Base-by-base conservation (phyloP, 2,113 vertebrate species). In the Ctenomys sociabilis region DNA sequence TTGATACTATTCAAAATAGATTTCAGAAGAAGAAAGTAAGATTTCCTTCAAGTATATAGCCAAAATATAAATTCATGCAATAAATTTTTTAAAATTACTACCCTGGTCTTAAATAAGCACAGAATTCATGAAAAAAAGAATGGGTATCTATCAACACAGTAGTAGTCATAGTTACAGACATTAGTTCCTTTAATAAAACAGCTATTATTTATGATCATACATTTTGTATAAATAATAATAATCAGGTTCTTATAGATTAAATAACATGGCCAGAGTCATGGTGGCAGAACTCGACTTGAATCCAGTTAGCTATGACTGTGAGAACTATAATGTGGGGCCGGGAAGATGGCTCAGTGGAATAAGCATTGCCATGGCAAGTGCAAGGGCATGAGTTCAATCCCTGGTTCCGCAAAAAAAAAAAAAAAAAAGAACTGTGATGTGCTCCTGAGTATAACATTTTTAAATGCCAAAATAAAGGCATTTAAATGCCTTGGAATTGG, bases 11-110 rank as follows among this genome's bases (percentile, higher is more conserved):
- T 63, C 59, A 66, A 82, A 61, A 59, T 43, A 52, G 17, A 26
- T 96, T 94, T 85, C 40, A 93, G 43, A 78, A 81, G 30, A 94
- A 63, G 30, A 8, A 95, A 88, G 68, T 54, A 63, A 49, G 13
- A 0, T 28, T 49, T 37, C 28, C 32, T 73, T 77, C n/a, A 0
- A 35, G 7, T 63, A 13, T 32, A 5, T 77, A 78, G 28, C 5
- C 26, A 93, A 37, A 82, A 77, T 37, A 70, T 45, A 86, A 88
- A 32, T 57, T 73, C 35, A 13, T 81, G 75, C 16, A 68, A 21
- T 85, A 88, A 35, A 13, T 30, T 32, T 66, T 57, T 57, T 19
- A 35, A 19, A 70, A 30, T 80, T 35, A 75, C 24, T 72, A 61
- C n/a, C 26, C 1, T 66, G 45, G n/a, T 80, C 37, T 75, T 82